Conservation (phyloP, 2,888 invertebrate genomes). For the Phyllotreta striolata region DNA sequence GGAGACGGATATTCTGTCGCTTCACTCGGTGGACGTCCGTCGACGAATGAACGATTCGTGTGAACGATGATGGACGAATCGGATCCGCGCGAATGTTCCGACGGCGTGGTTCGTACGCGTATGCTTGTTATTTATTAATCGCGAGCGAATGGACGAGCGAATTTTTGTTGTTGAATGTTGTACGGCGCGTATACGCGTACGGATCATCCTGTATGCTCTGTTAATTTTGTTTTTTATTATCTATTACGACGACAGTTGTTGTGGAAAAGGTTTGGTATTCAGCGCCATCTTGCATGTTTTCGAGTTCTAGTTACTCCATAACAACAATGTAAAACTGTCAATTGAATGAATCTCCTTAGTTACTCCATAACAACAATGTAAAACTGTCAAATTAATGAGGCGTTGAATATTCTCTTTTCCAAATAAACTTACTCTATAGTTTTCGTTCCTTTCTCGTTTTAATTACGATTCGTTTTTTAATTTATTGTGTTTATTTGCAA, state of each 20-base stretch:
- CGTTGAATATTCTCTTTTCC: no score
- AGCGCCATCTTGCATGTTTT: no score
- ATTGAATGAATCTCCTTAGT: no score
- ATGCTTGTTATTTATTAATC: background rate
- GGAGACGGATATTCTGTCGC: conserved; percentile 46
- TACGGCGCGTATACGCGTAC: no score
- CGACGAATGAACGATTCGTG: conserved; percentile 50
- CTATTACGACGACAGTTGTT: background rate
- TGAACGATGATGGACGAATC: conserved; percentile 42
- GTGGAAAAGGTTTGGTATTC: background rate
- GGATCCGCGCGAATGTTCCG: no score
- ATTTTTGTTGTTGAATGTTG: conserved; percentile 32
- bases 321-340: no score
- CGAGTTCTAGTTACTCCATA: no score
- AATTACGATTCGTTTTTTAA: no score
- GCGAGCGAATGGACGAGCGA: background rate
- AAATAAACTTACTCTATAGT: no score
- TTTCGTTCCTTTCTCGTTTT: no score
- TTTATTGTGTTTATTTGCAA: conserved; percentile 22
- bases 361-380: no score
- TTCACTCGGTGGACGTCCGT: conserved; percentile 54
- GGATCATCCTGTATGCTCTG: background rate
- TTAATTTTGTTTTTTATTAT: background rate
- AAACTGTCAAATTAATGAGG: no score
- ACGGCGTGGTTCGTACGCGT: background rate